A percentile compares a stretch with the other conserved stretches of the same genome.
Conservation (phyloP, 1,140 invertebrate genomes). For the Heliothis subflexa region DNA sequence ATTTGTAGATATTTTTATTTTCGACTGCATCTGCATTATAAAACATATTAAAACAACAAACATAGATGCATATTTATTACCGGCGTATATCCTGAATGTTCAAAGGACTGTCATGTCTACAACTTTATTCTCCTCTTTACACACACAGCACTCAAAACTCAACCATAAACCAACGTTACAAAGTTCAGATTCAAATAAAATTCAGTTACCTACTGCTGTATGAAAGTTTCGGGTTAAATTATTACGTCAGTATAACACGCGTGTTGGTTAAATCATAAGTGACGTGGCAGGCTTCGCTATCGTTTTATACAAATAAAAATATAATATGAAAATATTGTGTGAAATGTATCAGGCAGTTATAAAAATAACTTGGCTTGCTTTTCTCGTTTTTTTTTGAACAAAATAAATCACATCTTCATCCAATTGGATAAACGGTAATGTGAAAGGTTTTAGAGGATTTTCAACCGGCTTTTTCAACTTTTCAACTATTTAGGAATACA, state of each 20-base stretch:
- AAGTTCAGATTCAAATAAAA: neutral
- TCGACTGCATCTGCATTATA: neutral
- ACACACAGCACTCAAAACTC: neutral
- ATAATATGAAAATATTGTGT: too few species aligned
- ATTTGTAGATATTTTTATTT: neutral
- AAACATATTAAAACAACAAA: neutral
- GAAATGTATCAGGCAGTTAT: too few species aligned
- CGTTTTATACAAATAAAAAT: neutral
- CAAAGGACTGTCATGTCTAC: slow-evolving; percentile 19
- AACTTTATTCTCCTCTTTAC: neutral
- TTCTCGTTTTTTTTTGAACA: too few species aligned
- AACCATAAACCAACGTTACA: neutral
- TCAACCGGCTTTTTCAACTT: too few species aligned
- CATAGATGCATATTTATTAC: too few species aligned
- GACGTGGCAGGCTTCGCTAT: neutral
- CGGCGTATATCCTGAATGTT: neutral
- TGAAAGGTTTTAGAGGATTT: too few species aligned
- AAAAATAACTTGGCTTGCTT: too few species aligned
- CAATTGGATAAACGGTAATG: too few species aligned
- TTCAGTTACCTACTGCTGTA: neutral
- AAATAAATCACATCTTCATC: too few species aligned
- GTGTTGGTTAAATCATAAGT: slow-evolving; percentile 22
- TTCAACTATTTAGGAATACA: too few species aligned
- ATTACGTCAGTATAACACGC: slow-evolving; percentile 34
- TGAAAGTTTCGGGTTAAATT: slow-evolving; percentile 22